A percentile compares a stretch with the other conserved stretches of the same genome.
These are phyloP conservation scores for Otolemur garnettii DNA, from an alignment of 2,113 vertebrate genomes.

Conservation along the genomic window DNA sequence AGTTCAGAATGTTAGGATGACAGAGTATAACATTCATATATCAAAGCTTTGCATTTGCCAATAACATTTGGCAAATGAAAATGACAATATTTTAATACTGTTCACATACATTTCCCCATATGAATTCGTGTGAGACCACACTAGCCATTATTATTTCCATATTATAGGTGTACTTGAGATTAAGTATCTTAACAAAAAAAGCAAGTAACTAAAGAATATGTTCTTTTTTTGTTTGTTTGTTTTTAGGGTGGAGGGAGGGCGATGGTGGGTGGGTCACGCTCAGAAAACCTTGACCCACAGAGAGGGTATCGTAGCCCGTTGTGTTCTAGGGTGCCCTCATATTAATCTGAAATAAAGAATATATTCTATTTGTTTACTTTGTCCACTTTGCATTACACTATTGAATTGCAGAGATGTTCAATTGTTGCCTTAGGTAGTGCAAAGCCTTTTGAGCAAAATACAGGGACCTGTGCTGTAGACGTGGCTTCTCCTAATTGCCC, in stretches of 20 bases:
- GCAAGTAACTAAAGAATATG: not conserved
- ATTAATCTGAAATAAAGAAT: not conserved
- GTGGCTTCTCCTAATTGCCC: constrained; percentile 31
- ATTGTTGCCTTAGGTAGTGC: not conserved
- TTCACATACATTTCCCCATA: not conserved
- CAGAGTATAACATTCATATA: not conserved
- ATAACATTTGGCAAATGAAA: not conserved
- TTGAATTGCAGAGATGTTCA: not conserved
- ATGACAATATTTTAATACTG: not conserved
- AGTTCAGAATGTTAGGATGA: not conserved
- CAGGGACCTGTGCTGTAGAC: not conserved
- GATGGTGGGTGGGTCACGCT: too few relatives aligned
- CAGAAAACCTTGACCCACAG: too few relatives aligned
- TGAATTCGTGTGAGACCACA: not conserved
- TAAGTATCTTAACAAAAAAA: constrained; percentile 2
- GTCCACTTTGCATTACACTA: not conserved
- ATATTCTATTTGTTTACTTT: not conserved
- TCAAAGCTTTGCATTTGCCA: not conserved
- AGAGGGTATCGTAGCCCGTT: too few relatives aligned
- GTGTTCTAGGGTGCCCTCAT: too few relatives aligned
- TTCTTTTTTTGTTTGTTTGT: not conserved
- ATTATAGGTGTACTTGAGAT: not conserved
- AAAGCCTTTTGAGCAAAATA: not conserved
- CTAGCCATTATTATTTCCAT: not conserved
- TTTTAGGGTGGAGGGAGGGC: too few relatives aligned